Base-by-base conservation (phyloP, 1,140 invertebrate genomes). In the Temnothorax nylanderi region DNA sequence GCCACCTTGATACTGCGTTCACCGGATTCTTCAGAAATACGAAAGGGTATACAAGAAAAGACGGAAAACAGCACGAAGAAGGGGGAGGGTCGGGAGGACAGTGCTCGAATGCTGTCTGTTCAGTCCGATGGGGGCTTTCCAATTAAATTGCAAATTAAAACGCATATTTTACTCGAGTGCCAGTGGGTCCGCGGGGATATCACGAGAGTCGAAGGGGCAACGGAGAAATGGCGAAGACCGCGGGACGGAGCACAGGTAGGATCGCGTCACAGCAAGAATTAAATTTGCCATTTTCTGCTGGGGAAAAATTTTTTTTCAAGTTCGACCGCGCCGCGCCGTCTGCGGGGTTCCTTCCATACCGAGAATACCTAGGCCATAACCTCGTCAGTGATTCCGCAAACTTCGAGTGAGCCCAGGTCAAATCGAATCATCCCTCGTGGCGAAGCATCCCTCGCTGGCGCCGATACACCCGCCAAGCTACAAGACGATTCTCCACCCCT, bases 71-170 rank as follows among this genome's bases (percentile, higher is more conserved):
- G 32, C 47, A 34, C 1, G 37, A 21, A 58, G 47, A 49, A 16
- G n/a, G 13, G 26, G 18, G 8, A 72, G 56, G 6, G 32, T 26
- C 21, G 34, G 37, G 8, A 62, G 49, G 49, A 64, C 49, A 81
- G 41, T 51, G 65, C 81, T 88, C 75, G 60, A 86, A 67, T 21
- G 74, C 58, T 56, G 41, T 54, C 67, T 71, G 65, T 41, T 34
- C 34, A 16, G 34, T 74, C 32, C 77, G 37, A 85, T 58, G 51
- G 88, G 77, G 64, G 81, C 78, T 65, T 90, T 89, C 90, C 89
- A 91, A 91, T 91, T 91, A 91, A 91, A 91, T 91, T 91, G 90
- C 90, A 91, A 91, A 91, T 91, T 91, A 89, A 91, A 91, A 84
- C 89, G 90, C 90, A 91, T 91, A 91, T 91, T 91, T 91, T 91